Conservation (phyloP, 2,888 invertebrate species). For the Dione vanillae region DNA sequence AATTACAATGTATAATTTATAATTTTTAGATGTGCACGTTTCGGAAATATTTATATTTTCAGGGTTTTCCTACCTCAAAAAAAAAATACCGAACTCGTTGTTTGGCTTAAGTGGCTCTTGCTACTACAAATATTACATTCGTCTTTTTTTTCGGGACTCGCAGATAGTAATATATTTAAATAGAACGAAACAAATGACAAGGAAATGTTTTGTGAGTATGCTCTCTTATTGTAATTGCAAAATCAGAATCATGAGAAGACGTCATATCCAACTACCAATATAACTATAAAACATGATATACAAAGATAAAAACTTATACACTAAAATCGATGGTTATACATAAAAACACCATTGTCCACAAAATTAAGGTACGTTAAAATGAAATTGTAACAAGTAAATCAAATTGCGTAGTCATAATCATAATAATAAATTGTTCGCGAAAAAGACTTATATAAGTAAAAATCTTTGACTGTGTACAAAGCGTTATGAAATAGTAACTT, state of each 20-base stretch:
- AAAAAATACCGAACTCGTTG: too few species aligned
- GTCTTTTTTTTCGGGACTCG: too few species aligned
- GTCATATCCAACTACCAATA: neutral
- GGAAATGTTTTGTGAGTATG: too few species aligned
- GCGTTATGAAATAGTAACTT: neutral
- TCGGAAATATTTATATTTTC: neutral
- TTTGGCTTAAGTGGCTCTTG: too few species aligned
- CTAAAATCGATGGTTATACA: neutral
- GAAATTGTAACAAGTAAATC: neutral
- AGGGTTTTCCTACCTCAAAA: too few species aligned
- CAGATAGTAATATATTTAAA: too few species aligned
- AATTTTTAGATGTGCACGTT: too few species aligned
- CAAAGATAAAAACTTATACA: neutral
- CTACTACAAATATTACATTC: too few species aligned
- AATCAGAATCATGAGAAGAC: too few species aligned
- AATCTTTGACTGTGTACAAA: neutral
- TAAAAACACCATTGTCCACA: slow-evolving; percentile 7
- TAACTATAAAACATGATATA: neutral
- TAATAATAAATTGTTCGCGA: neutral
- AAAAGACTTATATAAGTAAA: neutral
- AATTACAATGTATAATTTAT: too few species aligned
- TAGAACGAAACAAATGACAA: too few species aligned
- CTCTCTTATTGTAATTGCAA: too few species aligned
- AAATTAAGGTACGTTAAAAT: neutral
- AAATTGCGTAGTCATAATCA: neutral